These are phyloP conservation scores for Melieria omissa DNA, from an alignment of 2,888 invertebrate genomes.

Conservation along the genomic window DNA sequence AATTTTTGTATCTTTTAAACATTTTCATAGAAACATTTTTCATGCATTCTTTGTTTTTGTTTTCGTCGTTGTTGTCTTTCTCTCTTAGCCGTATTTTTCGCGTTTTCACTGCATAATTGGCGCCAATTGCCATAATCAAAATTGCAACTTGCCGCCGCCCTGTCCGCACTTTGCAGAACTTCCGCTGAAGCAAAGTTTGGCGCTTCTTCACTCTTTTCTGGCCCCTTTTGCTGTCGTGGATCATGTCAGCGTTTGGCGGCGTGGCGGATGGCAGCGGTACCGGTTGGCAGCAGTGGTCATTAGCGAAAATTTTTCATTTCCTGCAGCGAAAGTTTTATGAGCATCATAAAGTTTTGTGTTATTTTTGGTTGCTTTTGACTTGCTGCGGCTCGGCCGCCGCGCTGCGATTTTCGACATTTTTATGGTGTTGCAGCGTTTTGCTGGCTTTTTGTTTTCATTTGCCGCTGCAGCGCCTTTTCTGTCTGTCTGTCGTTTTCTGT, in stretches of 20 bases:
- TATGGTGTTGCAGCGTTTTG: not conserved
- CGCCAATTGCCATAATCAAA: not conserved
- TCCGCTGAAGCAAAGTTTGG: not conserved
- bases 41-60: too few relatives aligned
- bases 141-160: not conserved
- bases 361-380: not conserved
- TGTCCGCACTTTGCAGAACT: not conserved
- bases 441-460: not conserved
- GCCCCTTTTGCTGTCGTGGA: too few relatives aligned
- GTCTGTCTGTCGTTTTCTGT: not conserved
- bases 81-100: not conserved
- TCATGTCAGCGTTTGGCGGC: too few relatives aligned
- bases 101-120: conserved; percentile 4
- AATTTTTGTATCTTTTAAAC: not conserved
- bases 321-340: conserved; percentile 12
- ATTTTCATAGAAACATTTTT: too few relatives aligned
- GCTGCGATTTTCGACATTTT: not conserved
- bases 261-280: too few relatives aligned
- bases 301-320: conserved; percentile 13
- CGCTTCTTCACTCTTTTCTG: not conserved
- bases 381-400: too few relatives aligned
- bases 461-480: not conserved
- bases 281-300: conserved; percentile 1
- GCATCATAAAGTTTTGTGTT: not conserved
- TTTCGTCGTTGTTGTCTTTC: too few relatives aligned